A percentile compares a stretch with the other conserved stretches of the same genome.
phyloP scores from a whole-genome alignment of 2,797 vertebrate species.

The Fundulus diaphanus region DNA sequence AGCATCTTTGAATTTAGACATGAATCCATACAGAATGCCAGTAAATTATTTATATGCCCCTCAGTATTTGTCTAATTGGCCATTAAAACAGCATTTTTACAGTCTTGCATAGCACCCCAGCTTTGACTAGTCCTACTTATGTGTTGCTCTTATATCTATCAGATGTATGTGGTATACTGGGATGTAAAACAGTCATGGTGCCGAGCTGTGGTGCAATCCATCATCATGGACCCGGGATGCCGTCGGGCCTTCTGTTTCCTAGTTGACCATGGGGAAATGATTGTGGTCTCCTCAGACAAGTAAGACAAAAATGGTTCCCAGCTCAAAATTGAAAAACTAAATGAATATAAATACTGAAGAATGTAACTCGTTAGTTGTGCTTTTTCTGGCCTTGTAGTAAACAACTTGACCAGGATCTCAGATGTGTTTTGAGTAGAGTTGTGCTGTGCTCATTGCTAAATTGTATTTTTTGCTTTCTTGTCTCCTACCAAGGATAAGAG shows the following conservation, averaged over 20 bases:
- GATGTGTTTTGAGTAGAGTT: not conserved
- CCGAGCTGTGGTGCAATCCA: slow-evolving; percentile 74
- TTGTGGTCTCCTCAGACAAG: slow-evolving; percentile 67
- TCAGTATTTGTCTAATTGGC: not conserved
- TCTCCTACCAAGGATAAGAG: slow-evolving; percentile 78
- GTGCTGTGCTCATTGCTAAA: not conserved
- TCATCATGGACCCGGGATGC: slow-evolving; percentile 45
- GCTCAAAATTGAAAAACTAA: not conserved
- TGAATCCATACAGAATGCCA: not conserved
- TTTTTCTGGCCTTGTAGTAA: not conserved
- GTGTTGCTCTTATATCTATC: slow-evolving; percentile 30
- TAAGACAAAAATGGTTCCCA: slow-evolving; percentile 47
- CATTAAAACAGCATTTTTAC: not conserved
- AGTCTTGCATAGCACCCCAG: not conserved
- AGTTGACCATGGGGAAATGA: slow-evolving; percentile 76
- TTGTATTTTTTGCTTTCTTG: not conserved
- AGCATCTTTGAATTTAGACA: not conserved
- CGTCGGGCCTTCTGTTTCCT: slow-evolving; percentile 70
- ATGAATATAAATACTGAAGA: not conserved
- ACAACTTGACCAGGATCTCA: not conserved
- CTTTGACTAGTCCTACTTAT: not conserved
- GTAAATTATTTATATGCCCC: not conserved
- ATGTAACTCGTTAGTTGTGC: not conserved
- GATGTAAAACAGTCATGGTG: slow-evolving; percentile 72
- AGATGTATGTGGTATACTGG: slow-evolving; percentile 81